These are phyloP conservation scores for Antitype chi DNA, from an alignment of 2,888 invertebrate genomes.

Conservation along the genomic window DNA sequence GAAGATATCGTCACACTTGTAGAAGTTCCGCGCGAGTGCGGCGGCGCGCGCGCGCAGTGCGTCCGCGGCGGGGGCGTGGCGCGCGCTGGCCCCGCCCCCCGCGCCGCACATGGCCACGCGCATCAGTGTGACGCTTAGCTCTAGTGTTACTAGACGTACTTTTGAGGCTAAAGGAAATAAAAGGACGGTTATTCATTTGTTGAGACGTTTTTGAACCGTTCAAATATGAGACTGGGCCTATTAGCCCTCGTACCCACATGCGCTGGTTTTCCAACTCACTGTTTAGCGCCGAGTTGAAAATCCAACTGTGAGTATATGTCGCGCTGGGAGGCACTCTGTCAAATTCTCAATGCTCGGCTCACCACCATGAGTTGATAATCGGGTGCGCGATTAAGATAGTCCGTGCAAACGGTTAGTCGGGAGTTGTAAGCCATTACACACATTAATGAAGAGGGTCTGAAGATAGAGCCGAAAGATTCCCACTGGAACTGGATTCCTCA, in stretches of 20 bases:
- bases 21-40: slow-evolving; percentile 96
- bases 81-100: slow-evolving; percentile 91
- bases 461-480: too few species aligned
- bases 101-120: slow-evolving; percentile 89
- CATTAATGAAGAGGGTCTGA: too few species aligned
- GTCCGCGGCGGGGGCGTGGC: slow-evolving; percentile 91
- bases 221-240: neutral
- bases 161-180: slow-evolving; percentile 92
- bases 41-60: slow-evolving; percentile 94
- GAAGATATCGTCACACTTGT: slow-evolving; percentile 99
- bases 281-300: too few species aligned
- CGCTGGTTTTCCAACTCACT: too few species aligned
- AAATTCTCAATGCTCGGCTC: too few species aligned
- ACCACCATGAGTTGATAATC: too few species aligned
- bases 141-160: slow-evolving; percentile 97
- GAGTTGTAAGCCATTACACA: neutral
- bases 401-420: neutral
- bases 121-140: slow-evolving; percentile 95
- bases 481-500: too few species aligned
- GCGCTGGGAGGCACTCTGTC: too few species aligned
- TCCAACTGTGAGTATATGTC: too few species aligned
- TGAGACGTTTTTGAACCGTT: neutral
- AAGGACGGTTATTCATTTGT: neutral
- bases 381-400: too few species aligned
- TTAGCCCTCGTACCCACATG: too few species aligned